Conservation (phyloP, 2,113 vertebrate genomes). For the Delphinus delphis region DNA sequence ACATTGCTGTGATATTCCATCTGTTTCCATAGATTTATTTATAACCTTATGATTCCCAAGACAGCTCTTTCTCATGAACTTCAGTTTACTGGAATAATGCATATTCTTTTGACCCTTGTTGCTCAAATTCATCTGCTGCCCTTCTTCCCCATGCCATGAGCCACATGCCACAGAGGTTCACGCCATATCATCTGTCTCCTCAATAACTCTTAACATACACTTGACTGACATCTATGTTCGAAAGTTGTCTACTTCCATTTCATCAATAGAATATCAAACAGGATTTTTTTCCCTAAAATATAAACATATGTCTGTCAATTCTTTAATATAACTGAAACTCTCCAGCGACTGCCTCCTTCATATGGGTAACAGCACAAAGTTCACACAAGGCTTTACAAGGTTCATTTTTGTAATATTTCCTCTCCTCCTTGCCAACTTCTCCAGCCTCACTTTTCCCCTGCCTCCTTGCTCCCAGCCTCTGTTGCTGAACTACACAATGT, state of each 20-base stretch:
- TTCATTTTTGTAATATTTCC: neutral
- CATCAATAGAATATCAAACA: neutral
- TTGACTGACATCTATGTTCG: neutral
- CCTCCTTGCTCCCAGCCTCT: neutral
- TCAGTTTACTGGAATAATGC: neutral
- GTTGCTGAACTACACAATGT: neutral
- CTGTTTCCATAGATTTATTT: neutral
- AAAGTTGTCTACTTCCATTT: neutral
- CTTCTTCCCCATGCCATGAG: rapidly evolving
- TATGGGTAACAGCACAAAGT: neutral
- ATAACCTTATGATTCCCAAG: neutral
- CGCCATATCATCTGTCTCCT: neutral
- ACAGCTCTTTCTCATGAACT: neutral
- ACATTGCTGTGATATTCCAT: neutral
- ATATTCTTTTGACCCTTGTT: neutral
- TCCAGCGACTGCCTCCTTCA: neutral
- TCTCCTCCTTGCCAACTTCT: neutral
- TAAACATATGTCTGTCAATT: neutral
- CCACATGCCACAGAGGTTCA: neutral
- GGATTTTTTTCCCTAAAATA: neutral
- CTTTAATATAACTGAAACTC: neutral
- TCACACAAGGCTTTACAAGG: neutral
- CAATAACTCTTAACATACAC: neutral
- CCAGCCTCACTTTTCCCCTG: neutral
- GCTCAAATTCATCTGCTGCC: neutral